These are phyloP conservation scores for Epinephelus coioides DNA, from an alignment of 2,797 vertebrate species.

Conservation along the genomic window DNA sequence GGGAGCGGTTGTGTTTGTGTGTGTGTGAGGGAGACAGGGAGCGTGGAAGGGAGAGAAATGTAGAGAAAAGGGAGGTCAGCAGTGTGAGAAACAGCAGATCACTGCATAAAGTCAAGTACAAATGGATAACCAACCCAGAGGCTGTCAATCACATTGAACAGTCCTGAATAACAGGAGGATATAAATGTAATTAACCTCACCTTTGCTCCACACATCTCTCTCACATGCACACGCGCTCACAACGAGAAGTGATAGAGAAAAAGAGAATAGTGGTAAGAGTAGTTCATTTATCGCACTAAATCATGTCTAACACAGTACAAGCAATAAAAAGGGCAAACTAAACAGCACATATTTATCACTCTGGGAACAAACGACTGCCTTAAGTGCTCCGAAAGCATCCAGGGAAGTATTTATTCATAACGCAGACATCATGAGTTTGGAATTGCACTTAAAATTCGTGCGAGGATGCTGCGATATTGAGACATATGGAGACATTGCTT, in stretches of 20 bases:
- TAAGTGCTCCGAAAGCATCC: background rate
- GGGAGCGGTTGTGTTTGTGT: constrained; percentile 25
- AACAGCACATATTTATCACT: constrained; percentile 11
- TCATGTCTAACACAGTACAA: background rate
- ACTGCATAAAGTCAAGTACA: constrained; percentile 64
- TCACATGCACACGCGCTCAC: constrained; percentile 1
- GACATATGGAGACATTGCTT: constrained; percentile 7
- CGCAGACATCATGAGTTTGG: constrained; percentile 4
- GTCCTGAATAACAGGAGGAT: constrained; percentile 34
- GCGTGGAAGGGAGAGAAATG: constrained; percentile 9
- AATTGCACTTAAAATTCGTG: constrained; percentile 1
- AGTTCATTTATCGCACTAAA: background rate
- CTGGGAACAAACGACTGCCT: background rate
- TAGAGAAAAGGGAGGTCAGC: constrained; percentile 20
- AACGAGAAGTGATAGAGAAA: background rate
- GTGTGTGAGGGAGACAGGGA: constrained; percentile 2
- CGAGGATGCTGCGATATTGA: background rate
- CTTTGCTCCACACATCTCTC: constrained; percentile 11
- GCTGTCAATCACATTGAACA: constrained; percentile 54
- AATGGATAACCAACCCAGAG: constrained; percentile 49
- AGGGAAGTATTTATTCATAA: constrained; percentile 5
- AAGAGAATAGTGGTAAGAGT: background rate
- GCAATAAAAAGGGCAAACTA: constrained; percentile 16
- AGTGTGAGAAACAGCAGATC: constrained; percentile 29
- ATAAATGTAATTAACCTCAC: constrained; percentile 41